Percentiles rank a stretch among this genome's conserved stretches.
Evolutionary conservation across 2,797 vertebrate genomes (phyloP).

Genomic region (Smutsia temminckii): DNA sequence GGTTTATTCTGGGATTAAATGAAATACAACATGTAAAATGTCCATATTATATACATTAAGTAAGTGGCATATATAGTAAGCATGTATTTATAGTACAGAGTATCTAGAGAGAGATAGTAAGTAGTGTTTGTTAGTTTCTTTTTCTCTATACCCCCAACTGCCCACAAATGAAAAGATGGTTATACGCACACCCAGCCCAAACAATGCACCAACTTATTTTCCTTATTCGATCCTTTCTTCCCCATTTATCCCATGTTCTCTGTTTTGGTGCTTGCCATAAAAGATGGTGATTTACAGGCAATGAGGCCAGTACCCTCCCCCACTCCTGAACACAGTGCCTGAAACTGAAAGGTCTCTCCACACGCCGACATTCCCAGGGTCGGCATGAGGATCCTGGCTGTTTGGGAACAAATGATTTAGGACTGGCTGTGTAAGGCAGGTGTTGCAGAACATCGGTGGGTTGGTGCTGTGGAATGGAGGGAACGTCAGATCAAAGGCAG

Average conservation of each 20-base stretch:
- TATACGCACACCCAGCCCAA: not conserved
- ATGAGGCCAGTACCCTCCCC: not conserved
- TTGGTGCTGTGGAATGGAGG: not conserved
- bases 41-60: not conserved
- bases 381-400: not conserved
- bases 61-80: not conserved
- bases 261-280: not conserved
- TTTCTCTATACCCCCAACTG: not conserved
- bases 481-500: not conserved
- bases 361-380: not conserved
- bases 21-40: not conserved
- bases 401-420: not conserved
- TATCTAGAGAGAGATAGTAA: not conserved
- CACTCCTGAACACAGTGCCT: too few relatives aligned
- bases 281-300: not conserved
- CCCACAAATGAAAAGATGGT: not conserved
- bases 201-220: not conserved
- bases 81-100: not conserved
- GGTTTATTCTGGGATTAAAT: not conserved
- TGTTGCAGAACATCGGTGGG: not conserved
- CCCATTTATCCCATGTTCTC: not conserved
- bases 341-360: not conserved
- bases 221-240: not conserved
- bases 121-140: not conserved
- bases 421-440: too few relatives aligned